Base-by-base conservation (phyloP, 2,888 invertebrate genomes). In the Hirudinaria manillensis region DNA sequence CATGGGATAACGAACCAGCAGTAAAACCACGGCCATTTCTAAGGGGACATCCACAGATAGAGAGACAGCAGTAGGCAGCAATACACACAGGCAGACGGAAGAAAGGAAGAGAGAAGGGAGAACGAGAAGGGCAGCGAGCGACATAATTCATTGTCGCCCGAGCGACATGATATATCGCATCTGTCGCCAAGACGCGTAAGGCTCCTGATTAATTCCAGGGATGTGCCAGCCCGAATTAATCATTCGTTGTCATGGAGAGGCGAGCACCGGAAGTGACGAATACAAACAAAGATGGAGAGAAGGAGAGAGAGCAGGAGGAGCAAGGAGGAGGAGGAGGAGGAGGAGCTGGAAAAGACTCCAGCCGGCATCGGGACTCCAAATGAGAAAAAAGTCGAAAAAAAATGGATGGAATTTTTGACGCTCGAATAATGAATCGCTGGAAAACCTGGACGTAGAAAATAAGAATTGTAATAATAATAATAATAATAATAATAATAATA, bases 191-290 rank as follows among this genome's bases (percentile, higher is more conserved):
- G 61, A 29, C 61, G 61, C 61, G 61, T 29, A 61, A 61, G 24
- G 61, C 29, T 29, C 24, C 61, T 61, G 61, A 61, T 61, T 61
- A 61, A 61, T 61, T 61, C 61, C 19, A 29, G 61, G 61, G 61
- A 61, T 61, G 61, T 61, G 61, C 61, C 61, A 29, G 61, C 24
- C 29, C 61, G 61, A 61, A 61, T 61, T 27, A 61, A 61, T 61
- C 61, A 61, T 29, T 29, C 61, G 61, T 61, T 61, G 61, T 29
- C 61, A 61, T 61, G 61, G 61, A 7, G 61, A 61, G 61, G 29
- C 24, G 61, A 61, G 29, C 61, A 61, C 61, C 61, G 61, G 61
- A 61, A 61, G 61, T 61, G 61, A 24, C 61, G 61, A 29, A 61
- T 61, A 29, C 61, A 61, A 61, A 61, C 61, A 61, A 61, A 61